Conservation (phyloP, 1,140 invertebrate species). For the Capitella teleta region DNA sequence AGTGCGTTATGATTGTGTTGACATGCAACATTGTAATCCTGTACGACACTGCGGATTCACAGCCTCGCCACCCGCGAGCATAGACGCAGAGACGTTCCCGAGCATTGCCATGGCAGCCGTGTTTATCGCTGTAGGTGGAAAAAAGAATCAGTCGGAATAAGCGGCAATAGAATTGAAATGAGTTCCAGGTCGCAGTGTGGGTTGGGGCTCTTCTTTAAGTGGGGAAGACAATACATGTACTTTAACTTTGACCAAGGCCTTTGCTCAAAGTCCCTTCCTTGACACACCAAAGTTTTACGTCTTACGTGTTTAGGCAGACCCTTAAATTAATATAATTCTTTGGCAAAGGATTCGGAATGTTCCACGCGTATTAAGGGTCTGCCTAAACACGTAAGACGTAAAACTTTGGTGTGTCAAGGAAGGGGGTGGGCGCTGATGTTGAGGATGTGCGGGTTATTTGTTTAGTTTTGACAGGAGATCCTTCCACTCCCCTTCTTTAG, state of each 20-base stretch:
- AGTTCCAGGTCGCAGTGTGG: conserved; percentile 93
- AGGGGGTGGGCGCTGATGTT: conserved; percentile 94
- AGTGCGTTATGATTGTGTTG: too few relatives aligned
- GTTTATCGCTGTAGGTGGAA: conserved; percentile 58
- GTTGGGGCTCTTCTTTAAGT: conserved; percentile 70
- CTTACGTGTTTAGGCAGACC: conserved; percentile 43
- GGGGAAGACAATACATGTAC: conserved; percentile 82
- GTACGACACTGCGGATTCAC: conserved; percentile 57
- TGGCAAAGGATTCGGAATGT: too few relatives aligned
- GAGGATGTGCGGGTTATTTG: conserved; percentile 81
- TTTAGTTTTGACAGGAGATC: too few relatives aligned
- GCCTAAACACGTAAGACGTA: conserved; percentile 44
- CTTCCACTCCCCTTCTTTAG: too few relatives aligned
- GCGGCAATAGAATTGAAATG: too few relatives aligned
- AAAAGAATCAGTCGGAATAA: too few relatives aligned
- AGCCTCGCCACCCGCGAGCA: conserved; percentile 52
- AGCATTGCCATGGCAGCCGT: conserved; percentile 97
- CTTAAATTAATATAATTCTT: conserved; percentile 41
- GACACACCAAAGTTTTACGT: conserved; percentile 83
- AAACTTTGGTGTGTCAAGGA: conserved; percentile 84
- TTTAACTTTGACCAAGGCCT: conserved; percentile 51
- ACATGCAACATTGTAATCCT: too few relatives aligned
- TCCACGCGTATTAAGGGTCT: conserved; percentile 40
- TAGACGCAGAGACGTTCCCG: too few relatives aligned
- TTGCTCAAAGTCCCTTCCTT: conserved; percentile 57